A percentile compares a stretch with the other conserved stretches of the same genome.
Conservation (phyloP, 2,797 vertebrate species). For the Echeneis naucrates region DNA sequence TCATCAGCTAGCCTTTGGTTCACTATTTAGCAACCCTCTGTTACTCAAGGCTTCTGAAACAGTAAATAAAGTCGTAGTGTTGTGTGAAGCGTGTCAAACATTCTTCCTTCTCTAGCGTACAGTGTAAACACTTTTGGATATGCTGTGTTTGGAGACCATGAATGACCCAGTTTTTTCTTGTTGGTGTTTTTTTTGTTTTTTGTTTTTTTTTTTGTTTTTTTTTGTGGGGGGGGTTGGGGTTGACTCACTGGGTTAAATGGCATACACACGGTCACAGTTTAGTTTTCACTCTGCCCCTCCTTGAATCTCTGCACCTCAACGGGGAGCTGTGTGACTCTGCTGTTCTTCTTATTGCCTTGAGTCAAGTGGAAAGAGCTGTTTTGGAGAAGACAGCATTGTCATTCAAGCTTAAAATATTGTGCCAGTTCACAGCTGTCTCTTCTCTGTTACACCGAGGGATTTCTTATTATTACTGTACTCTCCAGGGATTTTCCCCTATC, state of each 20-base stretch:
- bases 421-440: neutral
- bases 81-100: too few relatives aligned
- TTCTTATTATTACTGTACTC: slow-evolving; percentile 24
- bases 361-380: slow-evolving; percentile 10
- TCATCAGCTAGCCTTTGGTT: too few relatives aligned
- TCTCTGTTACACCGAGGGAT: slow-evolving; percentile 10
- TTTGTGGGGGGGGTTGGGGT: neutral
- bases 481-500: slow-evolving; percentile 19
- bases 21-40: neutral
- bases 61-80: too few relatives aligned
- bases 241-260: slow-evolving; percentile 32
- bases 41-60: neutral
- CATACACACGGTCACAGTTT: slow-evolving; percentile 10
- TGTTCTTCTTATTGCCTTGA: slow-evolving; percentile 27
- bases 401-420: slow-evolving; percentile 9
- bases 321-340: slow-evolving; percentile 63
- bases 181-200: too few relatives aligned
- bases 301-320: slow-evolving; percentile 54
- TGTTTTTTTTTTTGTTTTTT: too few relatives aligned
- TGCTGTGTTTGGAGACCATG: slow-evolving; percentile 25
- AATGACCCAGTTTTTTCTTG: slow-evolving; percentile 20
- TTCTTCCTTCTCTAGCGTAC: neutral
- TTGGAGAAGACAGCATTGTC: slow-evolving; percentile 4
- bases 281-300: slow-evolving; percentile 38
- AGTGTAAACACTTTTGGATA: slow-evolving; percentile 9